Evolutionary conservation across 2,113 vertebrate genomes (phyloP), one percentile per base, ranked within the genome.

Genomic region (Columba janthina): DNA sequence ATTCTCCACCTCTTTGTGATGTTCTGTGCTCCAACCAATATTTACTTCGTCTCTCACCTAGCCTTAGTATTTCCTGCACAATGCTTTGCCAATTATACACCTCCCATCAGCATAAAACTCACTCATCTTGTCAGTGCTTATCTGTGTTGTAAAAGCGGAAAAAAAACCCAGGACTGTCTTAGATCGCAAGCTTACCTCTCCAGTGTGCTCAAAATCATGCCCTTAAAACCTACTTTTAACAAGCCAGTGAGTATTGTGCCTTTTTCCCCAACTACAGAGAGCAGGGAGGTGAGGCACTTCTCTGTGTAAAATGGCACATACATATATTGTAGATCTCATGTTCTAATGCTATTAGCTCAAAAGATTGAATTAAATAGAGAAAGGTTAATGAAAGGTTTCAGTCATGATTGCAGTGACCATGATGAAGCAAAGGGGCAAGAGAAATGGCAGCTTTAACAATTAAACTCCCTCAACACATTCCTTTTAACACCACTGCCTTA

Each of bases 361-460:
- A 95, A 92, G 73, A 97, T 90, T 94, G 91, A 96, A 97, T 97
- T 97, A 97, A 96, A 97, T 89, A 97, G 93, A 97, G 94, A 95
- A 96, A 97, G 93, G 95, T 96, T 98, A 98, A 97, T 97, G 95
- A 97, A 98, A 98, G 94, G 93, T 96, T 98, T 97, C 93, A 95
- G 90, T 97, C 93, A 93, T 79, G 94, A 96, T 96, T 96, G 93
- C 74, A 83, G 90, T 96, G 94, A 94, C 96, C 88, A 87, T 50
- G 81, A 96, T 95, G 83, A 97, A 97, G 96, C 87, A 97, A 97
- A 90, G 95, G 90, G 93, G 82, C 86, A 97, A 40, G 77, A 94
- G 92, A 97, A 96, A 97, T 50, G 82, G 84, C 93, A 96, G 65
- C 83, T 94, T 97, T 97, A 95, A 97, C 94, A 97, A 95, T 97